phyloP scores from a whole-genome alignment of 2,113 vertebrate genomes.

The Myotis davidii region DNA sequence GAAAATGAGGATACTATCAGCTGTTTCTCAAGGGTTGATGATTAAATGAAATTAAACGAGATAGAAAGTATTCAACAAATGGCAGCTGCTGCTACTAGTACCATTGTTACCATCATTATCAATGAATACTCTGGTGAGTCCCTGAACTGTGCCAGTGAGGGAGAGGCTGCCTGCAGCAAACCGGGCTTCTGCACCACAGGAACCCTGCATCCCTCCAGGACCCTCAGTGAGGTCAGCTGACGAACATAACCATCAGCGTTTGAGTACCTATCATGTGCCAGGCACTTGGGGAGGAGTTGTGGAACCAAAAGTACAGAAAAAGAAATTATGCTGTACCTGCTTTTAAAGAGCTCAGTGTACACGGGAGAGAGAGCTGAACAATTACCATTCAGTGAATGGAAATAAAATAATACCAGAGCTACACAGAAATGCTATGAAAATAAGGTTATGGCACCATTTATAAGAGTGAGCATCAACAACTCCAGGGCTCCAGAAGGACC shows the following conservation, averaged over 20 bases:
- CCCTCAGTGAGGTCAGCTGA: not conserved
- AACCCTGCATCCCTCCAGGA: not conserved
- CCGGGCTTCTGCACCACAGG: not conserved
- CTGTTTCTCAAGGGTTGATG: not conserved
- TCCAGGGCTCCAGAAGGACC: not conserved
- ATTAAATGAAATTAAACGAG: slow-evolving; percentile 15
- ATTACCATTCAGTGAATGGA: not conserved
- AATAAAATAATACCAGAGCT: not conserved
- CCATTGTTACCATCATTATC: not conserved
- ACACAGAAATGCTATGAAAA: not conserved
- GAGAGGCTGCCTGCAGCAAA: not conserved
- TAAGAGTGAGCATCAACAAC: not conserved
- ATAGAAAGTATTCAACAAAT: not conserved
- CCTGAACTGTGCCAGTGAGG: not conserved
- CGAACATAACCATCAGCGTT: not conserved
- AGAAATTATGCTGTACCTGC: not conserved
- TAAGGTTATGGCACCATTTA: not conserved
- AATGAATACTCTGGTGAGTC: not conserved
- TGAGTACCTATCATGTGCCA: not conserved
- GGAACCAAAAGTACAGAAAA: not conserved
- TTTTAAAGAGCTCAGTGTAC: not conserved
- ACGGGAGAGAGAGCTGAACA: not conserved
- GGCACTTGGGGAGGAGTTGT: not conserved
- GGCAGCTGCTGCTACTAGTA: not conserved
- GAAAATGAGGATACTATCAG: not conserved